Evolutionary conservation across 2,113 vertebrate genomes (phyloP).

Genomic region (Indri indri): DNA sequence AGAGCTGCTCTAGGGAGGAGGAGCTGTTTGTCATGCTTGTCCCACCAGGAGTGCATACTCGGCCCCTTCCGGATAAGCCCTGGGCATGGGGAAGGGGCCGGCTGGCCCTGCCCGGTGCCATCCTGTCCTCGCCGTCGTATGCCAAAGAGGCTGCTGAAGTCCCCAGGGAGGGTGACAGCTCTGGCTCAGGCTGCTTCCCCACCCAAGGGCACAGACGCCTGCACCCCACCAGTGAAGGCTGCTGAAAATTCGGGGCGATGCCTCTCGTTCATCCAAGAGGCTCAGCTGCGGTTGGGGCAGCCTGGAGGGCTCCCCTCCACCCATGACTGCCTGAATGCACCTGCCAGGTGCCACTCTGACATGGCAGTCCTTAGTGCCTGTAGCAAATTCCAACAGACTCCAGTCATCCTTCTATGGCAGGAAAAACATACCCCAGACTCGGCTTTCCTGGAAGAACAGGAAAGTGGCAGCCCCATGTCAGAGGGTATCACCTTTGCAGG

Average conservation of each 20-base stretch:
- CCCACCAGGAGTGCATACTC: background rate
- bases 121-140: background rate
- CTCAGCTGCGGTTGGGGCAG: accelerated
- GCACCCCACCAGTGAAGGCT: background rate
- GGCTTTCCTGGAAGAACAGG: background rate
- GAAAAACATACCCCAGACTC: background rate
- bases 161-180: accelerated
- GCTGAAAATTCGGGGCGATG: accelerated
- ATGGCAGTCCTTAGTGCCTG: background rate
- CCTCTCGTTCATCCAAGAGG: too few species aligned
- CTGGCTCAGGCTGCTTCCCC: background rate
- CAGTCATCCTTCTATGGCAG: background rate
- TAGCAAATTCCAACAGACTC: background rate
- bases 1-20: background rate
- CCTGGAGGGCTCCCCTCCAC: background rate
- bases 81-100: background rate
- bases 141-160: background rate
- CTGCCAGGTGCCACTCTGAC: background rate
- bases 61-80: background rate
- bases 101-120: background rate
- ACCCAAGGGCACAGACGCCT: background rate
- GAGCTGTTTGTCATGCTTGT: background rate
- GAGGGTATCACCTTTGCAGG: accelerated
- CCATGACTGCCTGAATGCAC: accelerated
- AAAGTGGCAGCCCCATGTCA: too few species aligned